Conservation (phyloP, 2,888 invertebrate genomes). For the Seira musarum region DNA sequence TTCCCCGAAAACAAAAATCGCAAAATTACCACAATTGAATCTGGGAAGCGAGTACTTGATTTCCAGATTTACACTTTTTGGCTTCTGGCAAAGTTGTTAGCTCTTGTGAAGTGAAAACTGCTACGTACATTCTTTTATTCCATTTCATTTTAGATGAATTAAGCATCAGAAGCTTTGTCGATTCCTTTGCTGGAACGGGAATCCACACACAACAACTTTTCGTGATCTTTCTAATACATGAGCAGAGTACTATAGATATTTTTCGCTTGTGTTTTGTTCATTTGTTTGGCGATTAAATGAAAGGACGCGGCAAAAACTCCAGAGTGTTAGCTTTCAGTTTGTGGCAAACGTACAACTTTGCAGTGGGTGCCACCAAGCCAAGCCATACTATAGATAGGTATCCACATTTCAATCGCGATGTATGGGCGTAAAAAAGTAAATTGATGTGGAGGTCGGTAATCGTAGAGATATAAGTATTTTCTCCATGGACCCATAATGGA, state of each 20-base stretch:
- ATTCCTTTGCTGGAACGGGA: neutral
- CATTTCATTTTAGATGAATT: neutral
- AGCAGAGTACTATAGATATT: neutral
- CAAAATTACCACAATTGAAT: neutral
- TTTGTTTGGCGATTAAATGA: constrained; percentile 23
- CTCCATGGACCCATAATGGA: neutral
- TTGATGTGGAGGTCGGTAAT: constrained; percentile 29
- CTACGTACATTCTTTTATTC: constrained; percentile 47
- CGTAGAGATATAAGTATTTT: constrained; percentile 4
- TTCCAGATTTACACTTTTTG: neutral
- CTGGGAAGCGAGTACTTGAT: neutral
- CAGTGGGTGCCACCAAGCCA: neutral
- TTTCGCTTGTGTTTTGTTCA: neutral
- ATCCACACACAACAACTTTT: neutral
- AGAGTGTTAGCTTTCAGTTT: constrained; percentile 17
- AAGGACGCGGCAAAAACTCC: constrained; percentile 49
- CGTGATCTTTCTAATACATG: neutral
- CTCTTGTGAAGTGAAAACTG: constrained; percentile 31
- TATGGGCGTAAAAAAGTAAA: constrained; percentile 24
- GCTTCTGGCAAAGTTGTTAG: neutral
- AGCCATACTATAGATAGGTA: neutral
- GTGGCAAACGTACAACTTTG: neutral
- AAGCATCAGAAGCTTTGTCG: neutral
- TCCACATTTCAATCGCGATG: neutral
- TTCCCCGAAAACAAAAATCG: neutral